Conservation (phyloP, 2,113 vertebrate genomes). For the Anhinga rufa region DNA sequence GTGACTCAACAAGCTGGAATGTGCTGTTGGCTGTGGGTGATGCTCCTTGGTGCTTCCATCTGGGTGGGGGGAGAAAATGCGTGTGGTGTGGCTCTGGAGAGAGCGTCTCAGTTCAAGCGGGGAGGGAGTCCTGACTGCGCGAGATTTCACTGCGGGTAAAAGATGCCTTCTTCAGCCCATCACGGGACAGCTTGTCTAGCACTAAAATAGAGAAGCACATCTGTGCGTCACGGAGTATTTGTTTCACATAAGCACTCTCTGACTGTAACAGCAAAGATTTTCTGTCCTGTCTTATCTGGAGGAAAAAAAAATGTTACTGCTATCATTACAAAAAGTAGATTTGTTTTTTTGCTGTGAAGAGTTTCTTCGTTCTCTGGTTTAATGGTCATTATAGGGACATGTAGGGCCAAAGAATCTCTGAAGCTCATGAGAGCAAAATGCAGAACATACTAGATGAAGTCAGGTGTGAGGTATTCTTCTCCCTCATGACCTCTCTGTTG, state of each 20-base stretch:
- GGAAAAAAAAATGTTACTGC: background rate
- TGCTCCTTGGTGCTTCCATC: background rate
- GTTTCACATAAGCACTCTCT: background rate
- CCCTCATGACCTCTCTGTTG: background rate
- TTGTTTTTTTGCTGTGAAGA: background rate
- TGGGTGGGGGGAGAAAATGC: background rate
- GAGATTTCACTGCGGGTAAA: background rate
- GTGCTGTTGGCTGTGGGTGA: background rate
- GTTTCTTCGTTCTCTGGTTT: background rate
- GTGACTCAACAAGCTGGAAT: background rate
- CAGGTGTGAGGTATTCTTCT: background rate
- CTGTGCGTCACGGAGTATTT: background rate
- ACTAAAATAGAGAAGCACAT: background rate
- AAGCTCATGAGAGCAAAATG: background rate
- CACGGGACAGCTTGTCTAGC: background rate
- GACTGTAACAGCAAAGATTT: background rate
- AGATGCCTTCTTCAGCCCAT: background rate
- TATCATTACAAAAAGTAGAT: background rate
- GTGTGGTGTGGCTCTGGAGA: background rate
- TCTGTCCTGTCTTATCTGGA: background rate
- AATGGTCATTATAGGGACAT: rapidly evolving
- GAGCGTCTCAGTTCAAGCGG: background rate
- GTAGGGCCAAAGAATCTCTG: background rate
- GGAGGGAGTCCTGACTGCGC: background rate
- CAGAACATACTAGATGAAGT: background rate